phyloP scores from a whole-genome alignment of 2,888 invertebrate genomes.

The Hydriomena furcata region DNA sequence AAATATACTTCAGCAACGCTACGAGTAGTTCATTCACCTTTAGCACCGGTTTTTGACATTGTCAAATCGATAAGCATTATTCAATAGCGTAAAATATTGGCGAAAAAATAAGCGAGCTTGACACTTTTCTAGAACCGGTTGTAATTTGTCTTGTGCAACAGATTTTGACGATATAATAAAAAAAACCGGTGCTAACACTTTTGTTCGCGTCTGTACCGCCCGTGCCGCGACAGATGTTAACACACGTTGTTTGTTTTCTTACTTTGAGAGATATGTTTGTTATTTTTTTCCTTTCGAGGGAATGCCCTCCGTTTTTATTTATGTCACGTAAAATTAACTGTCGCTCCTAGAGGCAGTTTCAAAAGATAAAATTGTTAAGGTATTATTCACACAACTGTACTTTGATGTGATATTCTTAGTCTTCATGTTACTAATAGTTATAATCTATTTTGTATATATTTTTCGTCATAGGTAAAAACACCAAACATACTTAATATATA shows the following conservation, averaged over 20 bases:
- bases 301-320: slow-evolving; percentile 74
- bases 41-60: slow-evolving; percentile 34
- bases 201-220: slow-evolving; percentile 57
- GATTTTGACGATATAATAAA: no score
- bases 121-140: no score
- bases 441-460: no score
- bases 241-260: slow-evolving; percentile 82
- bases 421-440: background rate
- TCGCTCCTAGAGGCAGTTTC: slow-evolving; percentile 52
- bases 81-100: no score
- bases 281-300: slow-evolving; percentile 65
- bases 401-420: background rate
- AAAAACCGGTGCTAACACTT: background rate
- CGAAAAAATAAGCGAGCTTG: background rate
- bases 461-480: no score
- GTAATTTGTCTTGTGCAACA: no score
- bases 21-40: slow-evolving; percentile 2
- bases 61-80: background rate
- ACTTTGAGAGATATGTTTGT: slow-evolving; percentile 81
- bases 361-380: slow-evolving; percentile 51
- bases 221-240: slow-evolving; percentile 81
- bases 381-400: slow-evolving; percentile 10
- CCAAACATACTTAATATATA: no score
- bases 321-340: slow-evolving; percentile 79
- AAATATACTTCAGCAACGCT: slow-evolving; percentile 20